Evolutionary conservation across 2,888 invertebrate species (phyloP).

Genomic region (Leptopilina syphax): DNA sequence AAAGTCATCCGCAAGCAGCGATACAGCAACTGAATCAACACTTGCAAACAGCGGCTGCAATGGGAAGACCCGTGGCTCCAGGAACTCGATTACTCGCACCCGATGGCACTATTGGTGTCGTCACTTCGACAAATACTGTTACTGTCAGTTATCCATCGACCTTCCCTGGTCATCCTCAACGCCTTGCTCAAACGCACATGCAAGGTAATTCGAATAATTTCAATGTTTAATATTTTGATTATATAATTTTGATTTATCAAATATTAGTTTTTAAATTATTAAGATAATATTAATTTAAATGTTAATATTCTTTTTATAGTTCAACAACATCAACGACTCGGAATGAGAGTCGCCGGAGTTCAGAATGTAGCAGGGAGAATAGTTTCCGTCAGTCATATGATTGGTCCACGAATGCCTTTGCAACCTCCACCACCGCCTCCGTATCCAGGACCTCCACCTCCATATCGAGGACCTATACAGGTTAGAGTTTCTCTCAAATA

Average conservation of each 20-base stretch:
- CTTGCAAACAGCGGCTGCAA: constrained; percentile 83
- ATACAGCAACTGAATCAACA: constrained; percentile 80
- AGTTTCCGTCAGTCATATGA: constrained; percentile 73
- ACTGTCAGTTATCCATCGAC: constrained; percentile 74
- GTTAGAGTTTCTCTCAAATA: constrained; percentile 61
- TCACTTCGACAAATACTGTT: constrained; percentile 81
- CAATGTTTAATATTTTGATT: neutral
- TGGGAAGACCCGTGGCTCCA: constrained; percentile 79
- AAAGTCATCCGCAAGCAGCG: constrained; percentile 72
- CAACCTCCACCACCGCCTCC: constrained; percentile 83
- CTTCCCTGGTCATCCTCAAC: constrained; percentile 72
- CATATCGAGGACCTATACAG: constrained; percentile 81
- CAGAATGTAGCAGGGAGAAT: constrained; percentile 75
- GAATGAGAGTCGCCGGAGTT: constrained; percentile 71
- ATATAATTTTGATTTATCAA: too few species aligned
- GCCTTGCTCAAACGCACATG: constrained; percentile 71
- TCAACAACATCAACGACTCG: constrained; percentile 69
- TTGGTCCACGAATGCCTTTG: constrained; percentile 74
- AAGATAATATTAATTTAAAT: too few species aligned
- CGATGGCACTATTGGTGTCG: constrained; percentile 83
- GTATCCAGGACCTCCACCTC: constrained; percentile 85
- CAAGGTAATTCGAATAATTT: constrained; percentile 66
- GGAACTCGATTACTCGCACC: constrained; percentile 79
- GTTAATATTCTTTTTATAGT: constrained; percentile 48
- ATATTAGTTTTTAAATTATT: too few species aligned